Base-by-base conservation (phyloP, 2,888 invertebrate genomes). In the Drosophila greeni region DNA sequence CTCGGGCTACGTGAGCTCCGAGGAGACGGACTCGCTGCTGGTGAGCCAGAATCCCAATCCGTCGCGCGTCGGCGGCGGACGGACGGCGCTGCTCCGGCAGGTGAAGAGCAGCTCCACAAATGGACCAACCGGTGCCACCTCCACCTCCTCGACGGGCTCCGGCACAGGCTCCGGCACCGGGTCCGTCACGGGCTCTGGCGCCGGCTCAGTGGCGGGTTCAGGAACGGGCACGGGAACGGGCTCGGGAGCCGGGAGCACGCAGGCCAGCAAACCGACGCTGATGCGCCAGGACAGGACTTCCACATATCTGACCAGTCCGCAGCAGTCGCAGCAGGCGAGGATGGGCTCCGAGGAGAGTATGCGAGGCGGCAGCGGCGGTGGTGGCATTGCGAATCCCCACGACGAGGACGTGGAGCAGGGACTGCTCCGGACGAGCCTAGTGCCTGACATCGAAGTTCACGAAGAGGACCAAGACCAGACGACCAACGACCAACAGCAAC, bases 211-310 rank as follows among this genome's bases (percentile, higher is more conserved):
- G 14, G 49, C 51, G 2, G 59, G 58, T 3, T 58, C 59, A 9
- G 59, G 58, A 5, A 37, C 36, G 36, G 36, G 36, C 2, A 37
- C 58, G 9, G 60, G 47, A 1, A 36, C 62, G 14, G 39, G 33
- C 14, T 31, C 67, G 18, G 45, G 37, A 8, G 48, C 58, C 9
- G 67, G 40, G 0, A 40, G 51, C 8, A 40, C 69, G 12, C 34
- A 39, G 34, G 68, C 91, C 72, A 91, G 91, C 64, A 95, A 95
- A 88, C 95, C 95, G 74, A 94, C 95, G 70, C 90, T 95, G 74
- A 95, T 94, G 90, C 92, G 95, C 74, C 95, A 95, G 90, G 95
- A 95, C 90, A 94, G 95, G 81, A 95, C 95, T 48, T 95, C 95
- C 53, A 92, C 92, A 86, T 92, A 93, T 88, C 89, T 93, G 65